Evolutionary conservation across 2,113 vertebrate species (phyloP).

Genomic region (Neogale vison): DNA sequence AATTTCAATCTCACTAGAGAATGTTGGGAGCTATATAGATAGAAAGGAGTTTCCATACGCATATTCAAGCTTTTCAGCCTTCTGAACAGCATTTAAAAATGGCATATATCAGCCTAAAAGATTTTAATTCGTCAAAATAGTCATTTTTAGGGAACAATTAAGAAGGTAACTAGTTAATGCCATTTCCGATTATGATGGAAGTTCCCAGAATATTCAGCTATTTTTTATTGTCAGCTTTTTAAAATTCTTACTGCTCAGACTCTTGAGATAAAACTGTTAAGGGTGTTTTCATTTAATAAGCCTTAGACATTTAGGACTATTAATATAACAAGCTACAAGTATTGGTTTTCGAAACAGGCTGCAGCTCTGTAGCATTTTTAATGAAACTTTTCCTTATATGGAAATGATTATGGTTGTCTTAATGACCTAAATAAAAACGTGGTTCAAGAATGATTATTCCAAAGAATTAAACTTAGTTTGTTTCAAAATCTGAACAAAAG

Average conservation of each 20-base stretch:
- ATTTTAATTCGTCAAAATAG: background rate
- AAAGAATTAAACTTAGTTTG: constrained; percentile 81
- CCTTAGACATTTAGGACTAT: constrained; percentile 72
- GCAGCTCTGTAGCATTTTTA: constrained; percentile 81
- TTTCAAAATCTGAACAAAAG: constrained; percentile 80
- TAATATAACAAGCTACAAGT: constrained; percentile 77
- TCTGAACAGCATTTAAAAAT: constrained; percentile 32
- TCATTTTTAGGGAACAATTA: constrained; percentile 42
- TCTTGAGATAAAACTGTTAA: constrained; percentile 53
- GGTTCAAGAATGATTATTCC: constrained; percentile 81
- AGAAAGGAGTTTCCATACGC: background rate
- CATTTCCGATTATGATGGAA: constrained; percentile 28
- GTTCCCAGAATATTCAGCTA: constrained; percentile 56
- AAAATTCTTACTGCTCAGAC: constrained; percentile 42
- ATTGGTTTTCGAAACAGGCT: constrained; percentile 82
- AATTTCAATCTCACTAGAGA: background rate
- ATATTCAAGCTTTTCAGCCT: background rate
- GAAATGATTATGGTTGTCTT: constrained; percentile 78
- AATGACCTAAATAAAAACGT: constrained; percentile 74
- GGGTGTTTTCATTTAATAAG: constrained; percentile 58
- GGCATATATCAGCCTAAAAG: background rate
- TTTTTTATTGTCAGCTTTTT: constrained; percentile 61
- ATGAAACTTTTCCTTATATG: constrained; percentile 84
- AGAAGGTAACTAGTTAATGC: background rate
- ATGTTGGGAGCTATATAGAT: background rate